Evolutionary conservation across 2,888 invertebrate genomes (phyloP).

Genomic region (Apamea sordens): DNA sequence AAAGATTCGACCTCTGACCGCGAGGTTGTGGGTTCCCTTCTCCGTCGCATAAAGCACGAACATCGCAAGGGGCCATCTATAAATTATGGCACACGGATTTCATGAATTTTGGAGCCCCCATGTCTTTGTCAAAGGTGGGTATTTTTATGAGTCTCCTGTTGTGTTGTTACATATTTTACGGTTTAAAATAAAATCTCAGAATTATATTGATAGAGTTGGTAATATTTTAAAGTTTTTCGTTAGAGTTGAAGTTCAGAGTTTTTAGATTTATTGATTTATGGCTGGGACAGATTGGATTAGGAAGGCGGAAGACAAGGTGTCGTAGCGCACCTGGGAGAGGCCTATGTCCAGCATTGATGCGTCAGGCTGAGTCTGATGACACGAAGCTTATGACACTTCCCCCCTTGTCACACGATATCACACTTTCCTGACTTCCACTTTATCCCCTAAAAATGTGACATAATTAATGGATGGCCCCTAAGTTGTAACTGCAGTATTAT

Average conservation of each 20-base stretch:
- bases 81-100: not conserved
- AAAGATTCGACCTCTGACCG: conserved; percentile 75
- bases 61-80: conserved; percentile 30
- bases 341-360: not conserved
- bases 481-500: conserved; percentile 19
- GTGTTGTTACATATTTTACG: not conserved
- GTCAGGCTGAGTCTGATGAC: not conserved
- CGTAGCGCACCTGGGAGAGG: not conserved
- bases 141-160: no score
- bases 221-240: not conserved
- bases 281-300: not conserved
- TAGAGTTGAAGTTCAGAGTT: not conserved
- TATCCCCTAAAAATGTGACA: not conserved
- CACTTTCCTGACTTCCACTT: not conserved
- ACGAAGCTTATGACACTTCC: not conserved
- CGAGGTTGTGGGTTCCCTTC: conserved; percentile 66
- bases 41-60: conserved; percentile 69
- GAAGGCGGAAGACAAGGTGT: not conserved
- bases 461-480: not conserved
- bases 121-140: no score
- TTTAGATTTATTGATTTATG: not conserved
- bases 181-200: not conserved
- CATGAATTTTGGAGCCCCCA: not conserved
- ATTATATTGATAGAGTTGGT: not conserved
- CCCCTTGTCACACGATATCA: not conserved